Conservation (phyloP, 2,888 invertebrate species). For the Andrena bucephala region DNA sequence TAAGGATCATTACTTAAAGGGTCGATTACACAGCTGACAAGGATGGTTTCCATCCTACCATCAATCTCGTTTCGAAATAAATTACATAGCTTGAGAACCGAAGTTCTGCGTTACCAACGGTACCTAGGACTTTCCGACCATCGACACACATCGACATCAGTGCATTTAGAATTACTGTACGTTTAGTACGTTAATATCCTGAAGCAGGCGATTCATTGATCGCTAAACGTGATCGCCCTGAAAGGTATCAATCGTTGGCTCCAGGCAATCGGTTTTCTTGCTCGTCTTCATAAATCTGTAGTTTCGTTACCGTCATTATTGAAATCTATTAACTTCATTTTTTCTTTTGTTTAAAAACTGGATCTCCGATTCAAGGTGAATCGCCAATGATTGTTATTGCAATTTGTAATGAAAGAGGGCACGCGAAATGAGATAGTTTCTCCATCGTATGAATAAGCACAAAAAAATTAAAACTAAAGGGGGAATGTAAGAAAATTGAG, state of each 20-base stretch:
- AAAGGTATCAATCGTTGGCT: not conserved
- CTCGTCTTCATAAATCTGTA: not conserved
- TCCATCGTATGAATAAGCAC: not conserved
- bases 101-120: constrained; percentile 41
- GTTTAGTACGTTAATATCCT: constrained; percentile 21
- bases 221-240: constrained; percentile 5
- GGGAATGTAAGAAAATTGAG: not conserved
- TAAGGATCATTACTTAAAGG: constrained; percentile 67
- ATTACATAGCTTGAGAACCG: constrained; percentile 22
- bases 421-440: not conserved
- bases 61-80: constrained; percentile 78
- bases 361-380: not conserved
- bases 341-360: not conserved
- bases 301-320: not conserved
- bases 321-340: not conserved
- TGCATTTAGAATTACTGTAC: constrained; percentile 55
- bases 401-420: not conserved
- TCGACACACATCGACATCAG: constrained; percentile 45
- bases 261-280: constrained; percentile 19
- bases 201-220: constrained; percentile 53
- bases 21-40: constrained; percentile 83
- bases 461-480: not conserved
- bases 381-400: not conserved
- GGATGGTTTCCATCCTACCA: constrained; percentile 82
- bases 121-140: constrained; percentile 59